Percentiles rank a stretch among this genome's conserved stretches.
phyloP scores from a whole-genome alignment of 1,140 invertebrate species.

The Panulirus ornatus region DNA sequence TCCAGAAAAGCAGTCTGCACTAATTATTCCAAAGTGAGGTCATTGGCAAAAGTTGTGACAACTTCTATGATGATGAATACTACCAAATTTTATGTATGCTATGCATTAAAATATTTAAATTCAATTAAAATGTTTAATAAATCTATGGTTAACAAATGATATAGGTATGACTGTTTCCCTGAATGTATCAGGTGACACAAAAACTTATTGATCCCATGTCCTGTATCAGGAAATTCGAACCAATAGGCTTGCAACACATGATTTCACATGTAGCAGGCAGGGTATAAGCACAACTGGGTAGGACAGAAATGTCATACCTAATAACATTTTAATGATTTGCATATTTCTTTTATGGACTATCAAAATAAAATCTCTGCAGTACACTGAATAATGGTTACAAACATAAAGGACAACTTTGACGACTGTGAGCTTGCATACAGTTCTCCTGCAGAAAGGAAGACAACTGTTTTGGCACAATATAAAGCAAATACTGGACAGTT shows the following conservation, averaged over 20 bases:
- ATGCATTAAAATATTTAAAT: background rate
- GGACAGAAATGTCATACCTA: background rate
- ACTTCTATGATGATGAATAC: background rate
- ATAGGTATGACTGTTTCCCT: slow-evolving; percentile 39
- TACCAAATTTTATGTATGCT: background rate
- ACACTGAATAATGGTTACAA: background rate
- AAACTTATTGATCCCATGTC: background rate
- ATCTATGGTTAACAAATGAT: background rate
- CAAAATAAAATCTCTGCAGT: background rate
- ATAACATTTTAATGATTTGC: background rate
- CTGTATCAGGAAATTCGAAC: background rate
- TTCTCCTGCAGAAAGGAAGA: slow-evolving; percentile 46
- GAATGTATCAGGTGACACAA: slow-evolving; percentile 19
- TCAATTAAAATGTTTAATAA: background rate
- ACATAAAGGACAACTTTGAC: background rate
- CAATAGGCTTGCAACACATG: background rate
- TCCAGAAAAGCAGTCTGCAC: slow-evolving; percentile 34
- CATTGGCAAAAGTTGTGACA: background rate
- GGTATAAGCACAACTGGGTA: background rate
- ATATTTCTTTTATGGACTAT: background rate
- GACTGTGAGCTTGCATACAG: slow-evolving; percentile 10
- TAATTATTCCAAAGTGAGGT: background rate
- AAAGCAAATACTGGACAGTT: slow-evolving; percentile 27
- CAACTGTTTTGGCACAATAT: slow-evolving; percentile 51
- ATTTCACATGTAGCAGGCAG: background rate